Evolutionary conservation across 2,888 invertebrate species (phyloP).

Genomic region (Rhogogaster chlorosoma): DNA sequence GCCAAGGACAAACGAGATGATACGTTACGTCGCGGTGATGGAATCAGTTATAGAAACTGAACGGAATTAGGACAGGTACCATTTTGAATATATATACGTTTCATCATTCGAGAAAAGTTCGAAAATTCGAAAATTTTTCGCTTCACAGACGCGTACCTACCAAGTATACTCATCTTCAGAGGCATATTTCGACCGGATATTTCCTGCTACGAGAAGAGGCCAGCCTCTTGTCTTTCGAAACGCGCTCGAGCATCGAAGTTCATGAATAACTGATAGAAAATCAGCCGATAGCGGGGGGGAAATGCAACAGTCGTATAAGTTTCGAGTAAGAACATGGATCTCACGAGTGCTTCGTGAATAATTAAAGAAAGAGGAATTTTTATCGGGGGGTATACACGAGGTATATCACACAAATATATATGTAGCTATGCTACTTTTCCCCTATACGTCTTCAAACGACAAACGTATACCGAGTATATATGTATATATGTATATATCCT

Average conservation of each 20-base stretch:
- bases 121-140: background rate
- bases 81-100: background rate
- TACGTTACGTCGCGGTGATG: background rate
- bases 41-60: constrained; percentile 11
- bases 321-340: constrained; percentile 9
- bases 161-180: background rate
- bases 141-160: background rate
- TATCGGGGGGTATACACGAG: background rate
- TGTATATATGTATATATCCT: background rate
- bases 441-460: background rate
- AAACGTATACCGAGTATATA: background rate
- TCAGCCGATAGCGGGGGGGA: constrained; percentile 14
- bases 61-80: background rate
- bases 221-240: background rate
- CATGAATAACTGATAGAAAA: constrained; percentile 19
- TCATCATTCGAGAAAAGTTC: background rate
- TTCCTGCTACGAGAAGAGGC: background rate
- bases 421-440: background rate
- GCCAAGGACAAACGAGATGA: constrained; percentile 47
- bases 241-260: background rate
- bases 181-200: background rate
- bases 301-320: constrained; percentile 32
- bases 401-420: background rate
- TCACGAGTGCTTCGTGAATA: constrained; percentile 42
- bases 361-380: constrained; percentile 43